Conservation (phyloP, 2,797 vertebrate species). For the Falco concolor region DNA sequence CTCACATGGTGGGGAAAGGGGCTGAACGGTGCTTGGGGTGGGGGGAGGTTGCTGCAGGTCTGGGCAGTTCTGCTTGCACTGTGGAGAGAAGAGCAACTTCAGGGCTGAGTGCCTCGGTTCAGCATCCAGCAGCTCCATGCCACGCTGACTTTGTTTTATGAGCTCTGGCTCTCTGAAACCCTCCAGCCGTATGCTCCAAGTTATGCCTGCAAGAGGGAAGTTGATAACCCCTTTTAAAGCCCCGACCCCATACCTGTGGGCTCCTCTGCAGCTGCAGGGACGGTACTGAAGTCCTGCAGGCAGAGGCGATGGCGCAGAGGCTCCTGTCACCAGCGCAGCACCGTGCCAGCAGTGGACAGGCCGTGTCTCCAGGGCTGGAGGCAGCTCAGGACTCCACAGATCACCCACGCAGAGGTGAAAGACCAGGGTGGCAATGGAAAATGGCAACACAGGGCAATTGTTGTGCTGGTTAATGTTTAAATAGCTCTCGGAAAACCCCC, state of each 20-base stretch:
- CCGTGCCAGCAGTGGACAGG: not conserved
- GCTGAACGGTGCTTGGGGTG: not conserved
- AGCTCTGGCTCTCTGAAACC: not conserved
- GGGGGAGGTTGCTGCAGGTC: not conserved
- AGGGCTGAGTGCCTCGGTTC: fast-evolving
- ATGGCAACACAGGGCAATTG: not conserved
- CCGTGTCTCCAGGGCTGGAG: not conserved
- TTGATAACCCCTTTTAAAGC: not conserved
- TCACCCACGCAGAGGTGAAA: not conserved
- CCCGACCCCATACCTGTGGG: not conserved
- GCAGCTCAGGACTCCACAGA: not conserved
- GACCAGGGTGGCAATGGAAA: not conserved
- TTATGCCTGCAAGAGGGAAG: not conserved
- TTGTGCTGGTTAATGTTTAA: conserved; percentile 31
- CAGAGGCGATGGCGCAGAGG: not conserved
- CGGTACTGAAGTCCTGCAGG: not conserved
- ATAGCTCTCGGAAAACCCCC: not conserved
- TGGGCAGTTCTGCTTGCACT: not conserved
- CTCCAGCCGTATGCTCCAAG: not conserved
- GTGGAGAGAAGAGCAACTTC: not conserved
- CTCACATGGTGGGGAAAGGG: not conserved
- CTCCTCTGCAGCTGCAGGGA: not conserved
- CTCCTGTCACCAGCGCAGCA: fast-evolving
- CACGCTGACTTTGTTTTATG: not conserved
- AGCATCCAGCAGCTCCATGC: not conserved